A percentile compares a stretch with the other conserved stretches of the same genome.
phyloP scores from a whole-genome alignment of 35 echinoderm and acorn worm genomes.

The Strongylocentrotus purpuratus region DNA sequence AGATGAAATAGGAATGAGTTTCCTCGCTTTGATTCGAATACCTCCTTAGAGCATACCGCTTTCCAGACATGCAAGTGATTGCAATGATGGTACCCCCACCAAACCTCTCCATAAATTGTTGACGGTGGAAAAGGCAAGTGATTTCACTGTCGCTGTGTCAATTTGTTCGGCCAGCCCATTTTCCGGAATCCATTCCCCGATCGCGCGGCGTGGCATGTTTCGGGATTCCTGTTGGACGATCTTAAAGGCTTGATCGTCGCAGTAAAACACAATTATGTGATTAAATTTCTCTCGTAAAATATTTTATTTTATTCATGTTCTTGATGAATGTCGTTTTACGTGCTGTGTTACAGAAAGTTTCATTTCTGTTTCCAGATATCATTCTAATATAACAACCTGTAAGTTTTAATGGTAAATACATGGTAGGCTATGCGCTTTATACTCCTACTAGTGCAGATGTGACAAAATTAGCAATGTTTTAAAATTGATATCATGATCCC shows the following conservation, averaged over 20 bases:
- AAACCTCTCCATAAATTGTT: slow-evolving; percentile 18
- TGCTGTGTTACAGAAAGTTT: too few species aligned
- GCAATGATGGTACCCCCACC: not conserved
- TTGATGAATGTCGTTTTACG: too few species aligned
- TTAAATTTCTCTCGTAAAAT: not conserved
- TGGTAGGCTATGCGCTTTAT: too few species aligned
- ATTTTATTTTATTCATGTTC: too few species aligned
- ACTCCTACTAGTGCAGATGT: too few species aligned
- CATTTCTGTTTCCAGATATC: too few species aligned
- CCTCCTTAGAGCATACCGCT: not conserved
- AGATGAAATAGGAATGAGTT: not conserved
- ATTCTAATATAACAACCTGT: too few species aligned
- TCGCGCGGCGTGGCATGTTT: too few species aligned
- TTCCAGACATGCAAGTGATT: not conserved
- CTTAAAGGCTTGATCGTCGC: not conserved
- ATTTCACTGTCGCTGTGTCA: slow-evolving; percentile 9
- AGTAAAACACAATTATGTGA: not conserved
- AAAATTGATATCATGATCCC: too few species aligned
- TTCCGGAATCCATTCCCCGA: not conserved
- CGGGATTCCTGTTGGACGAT: not conserved
- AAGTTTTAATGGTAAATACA: too few species aligned
- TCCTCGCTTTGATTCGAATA: not conserved
- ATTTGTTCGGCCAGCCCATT: not conserved
- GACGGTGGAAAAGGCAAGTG: not conserved
- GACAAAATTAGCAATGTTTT: too few species aligned